Conservation (phyloP, 2,113 vertebrate species). For the Hippocampus barbouri region DNA sequence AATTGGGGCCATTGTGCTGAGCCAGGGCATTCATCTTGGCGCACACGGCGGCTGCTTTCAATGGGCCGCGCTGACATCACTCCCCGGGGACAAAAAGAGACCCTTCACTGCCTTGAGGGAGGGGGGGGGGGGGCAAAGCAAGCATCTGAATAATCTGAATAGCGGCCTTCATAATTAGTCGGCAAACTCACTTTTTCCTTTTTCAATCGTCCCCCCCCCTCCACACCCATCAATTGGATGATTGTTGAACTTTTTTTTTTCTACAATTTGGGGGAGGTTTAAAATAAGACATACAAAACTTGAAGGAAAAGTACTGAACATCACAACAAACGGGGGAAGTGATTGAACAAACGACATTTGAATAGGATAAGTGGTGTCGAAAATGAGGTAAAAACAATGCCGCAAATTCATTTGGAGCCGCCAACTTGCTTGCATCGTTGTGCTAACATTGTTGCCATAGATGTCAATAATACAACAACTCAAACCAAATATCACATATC, state of each 20-base stretch:
- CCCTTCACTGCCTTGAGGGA: constrained; percentile 64
- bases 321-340: constrained; percentile 4
- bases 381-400: too few relatives aligned
- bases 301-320: constrained; percentile 4
- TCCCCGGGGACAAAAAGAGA: constrained; percentile 69
- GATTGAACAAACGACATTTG: constrained; percentile 9
- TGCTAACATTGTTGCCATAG: too few relatives aligned
- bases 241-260: constrained; percentile 15
- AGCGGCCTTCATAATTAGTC: constrained; percentile 60
- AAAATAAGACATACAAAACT: constrained; percentile 20
- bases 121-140: constrained; percentile 55
- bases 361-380: too few relatives aligned
- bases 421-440: too few relatives aligned
- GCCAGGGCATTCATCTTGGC: constrained; percentile 71
- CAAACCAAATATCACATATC: not conserved
- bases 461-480: not conserved
- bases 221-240: constrained; percentile 21
- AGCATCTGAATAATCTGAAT: constrained; percentile 73
- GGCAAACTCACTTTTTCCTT: constrained; percentile 42
- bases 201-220: not conserved
- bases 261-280: constrained; percentile 1
- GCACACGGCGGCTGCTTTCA: constrained; percentile 65
- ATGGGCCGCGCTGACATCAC: constrained; percentile 76
- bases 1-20: constrained; percentile 77
- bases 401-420: too few relatives aligned